Evolutionary conservation across 1,140 invertebrate genomes (phyloP), one percentile per base, ranked within the genome.

Genomic region (Nymphalis io): DNA sequence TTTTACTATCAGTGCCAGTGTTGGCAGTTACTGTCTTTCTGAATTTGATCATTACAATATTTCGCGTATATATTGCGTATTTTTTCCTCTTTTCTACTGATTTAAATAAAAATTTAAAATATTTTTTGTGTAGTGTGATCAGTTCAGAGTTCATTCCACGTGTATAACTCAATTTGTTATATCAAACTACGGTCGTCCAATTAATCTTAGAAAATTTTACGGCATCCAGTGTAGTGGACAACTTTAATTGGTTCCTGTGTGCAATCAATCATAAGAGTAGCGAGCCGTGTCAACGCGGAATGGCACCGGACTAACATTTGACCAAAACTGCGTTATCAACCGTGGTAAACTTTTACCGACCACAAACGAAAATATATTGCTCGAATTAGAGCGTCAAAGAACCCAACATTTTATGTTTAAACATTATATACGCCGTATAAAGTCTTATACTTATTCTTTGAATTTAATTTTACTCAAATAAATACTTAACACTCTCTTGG

Each of bases 231-330:
- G 77, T 82, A 83, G 78, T 84, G 83, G 80, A 84, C 83, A 85
- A 82, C 74, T 85, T 87, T 87, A 87, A 87, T 87, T 84, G 83
- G 80, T 78, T 83, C 68, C 76, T 74, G 70, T 68, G 73, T 48
- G 72, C 76, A 73, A 85, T 84, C 82, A 82, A 85, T 87, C 83
- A 87, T 84, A 63, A 51, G 60, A 70, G 68, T 70, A 60, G 68
- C 61, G 61, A 63, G 44, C 51, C 53, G 60, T 70, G 68, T 70
- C 60, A 70, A 59, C 60, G 44, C 46, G 60, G 62, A 51, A 57
- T 63, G 40, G 60, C 53, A 33, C 53, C 60, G n/a, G 5, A 33
- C 33, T 64, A 70, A 46, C 42, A 33, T 70, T 68, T 64, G 44
- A 53, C 33, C 61, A 53, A 63, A 70, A 70, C 16, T 58, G 33